Base-by-base conservation (phyloP, 1,140 invertebrate genomes). In the Penaeus chinensis region DNA sequence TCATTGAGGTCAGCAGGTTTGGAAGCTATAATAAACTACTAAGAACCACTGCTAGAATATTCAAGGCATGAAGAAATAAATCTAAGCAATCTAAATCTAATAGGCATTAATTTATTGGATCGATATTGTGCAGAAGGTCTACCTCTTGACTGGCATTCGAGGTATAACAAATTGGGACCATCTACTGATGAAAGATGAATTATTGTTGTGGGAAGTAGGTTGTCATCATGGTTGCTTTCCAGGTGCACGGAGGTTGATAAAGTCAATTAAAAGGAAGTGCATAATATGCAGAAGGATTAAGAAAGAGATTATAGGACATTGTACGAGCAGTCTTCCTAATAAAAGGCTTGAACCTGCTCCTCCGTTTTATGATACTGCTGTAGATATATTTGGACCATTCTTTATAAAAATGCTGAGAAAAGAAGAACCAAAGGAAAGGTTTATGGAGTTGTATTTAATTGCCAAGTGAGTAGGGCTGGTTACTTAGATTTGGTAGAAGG, bases 401-500 rank as follows among this genome's bases (percentile, higher is more conserved):
- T 37, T 16, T 54, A 19, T n/a, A 74, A 47, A 83, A 63, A 74
- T 69, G 61, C 66, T n/a, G n/a, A n/a, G 4, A 66, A 69, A 10
- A 83, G 74, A 32, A 47, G 42, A 61, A 83, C 37, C 24, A 83
- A 71, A 22, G 60, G 24, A 22, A 74, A 83, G 24, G 82, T 66
- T 20, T 83, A 83, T 60, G 82, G 82, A 2, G 65, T 74, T 71
- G 65, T 71, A 2, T 54, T 83, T 37, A 83, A 83, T 71, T 83
- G 66, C 7, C 74, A 74, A 20, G 81, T 54, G 13, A 83, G 24
- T 47, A 32, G 81, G n/a, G 63, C 81, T 83, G 81, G 69, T 3
- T 69, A 83, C 27, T 42, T 83, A 22, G 81, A 83, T 71, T 69
- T 83, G 42, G 63, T 54, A 71, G 81, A 83, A 47, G 81, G 81